Conservation (phyloP, 2,888 invertebrate species). For the Syrista parreyssii region DNA sequence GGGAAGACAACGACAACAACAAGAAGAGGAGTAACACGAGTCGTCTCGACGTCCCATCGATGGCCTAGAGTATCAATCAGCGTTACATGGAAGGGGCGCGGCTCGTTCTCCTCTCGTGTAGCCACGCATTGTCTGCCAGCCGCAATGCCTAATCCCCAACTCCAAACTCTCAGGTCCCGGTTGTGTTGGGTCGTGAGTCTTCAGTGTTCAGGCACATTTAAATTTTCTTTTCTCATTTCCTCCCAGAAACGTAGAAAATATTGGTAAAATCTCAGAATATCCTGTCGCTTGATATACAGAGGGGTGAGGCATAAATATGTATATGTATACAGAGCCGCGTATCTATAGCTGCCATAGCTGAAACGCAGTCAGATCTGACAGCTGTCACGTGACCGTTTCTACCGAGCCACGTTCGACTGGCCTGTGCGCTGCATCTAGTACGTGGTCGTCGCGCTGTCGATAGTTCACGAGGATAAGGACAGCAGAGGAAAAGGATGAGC, state of each 20-base stretch:
- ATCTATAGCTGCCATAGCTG: no score
- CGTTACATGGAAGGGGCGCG: conserved; percentile 57
- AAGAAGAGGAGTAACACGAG: background rate
- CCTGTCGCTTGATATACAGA: background rate
- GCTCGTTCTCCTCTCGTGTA: conserved; percentile 51
- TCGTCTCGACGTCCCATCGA: conserved; percentile 11
- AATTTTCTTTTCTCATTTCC: background rate
- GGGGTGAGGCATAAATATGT: background rate
- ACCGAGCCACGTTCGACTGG: background rate
- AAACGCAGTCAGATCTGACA: background rate
- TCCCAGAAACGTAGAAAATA: background rate
- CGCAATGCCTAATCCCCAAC: background rate
- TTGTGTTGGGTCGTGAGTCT: background rate
- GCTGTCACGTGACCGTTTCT: background rate
- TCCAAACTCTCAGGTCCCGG: background rate
- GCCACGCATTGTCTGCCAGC: conserved; percentile 51
- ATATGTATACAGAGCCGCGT: background rate
- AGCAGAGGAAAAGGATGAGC: conserved; percentile 13
- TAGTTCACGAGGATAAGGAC: conserved; percentile 1
- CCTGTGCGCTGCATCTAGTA: background rate
- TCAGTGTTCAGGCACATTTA: background rate
- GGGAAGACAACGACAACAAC: conserved; percentile 8
- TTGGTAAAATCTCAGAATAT: background rate
- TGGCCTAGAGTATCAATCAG: conserved; percentile 54
- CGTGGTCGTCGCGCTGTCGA: background rate